Base-by-base conservation (phyloP, 2,113 vertebrate species). In the Sminthopsis crassicaudata region DNA sequence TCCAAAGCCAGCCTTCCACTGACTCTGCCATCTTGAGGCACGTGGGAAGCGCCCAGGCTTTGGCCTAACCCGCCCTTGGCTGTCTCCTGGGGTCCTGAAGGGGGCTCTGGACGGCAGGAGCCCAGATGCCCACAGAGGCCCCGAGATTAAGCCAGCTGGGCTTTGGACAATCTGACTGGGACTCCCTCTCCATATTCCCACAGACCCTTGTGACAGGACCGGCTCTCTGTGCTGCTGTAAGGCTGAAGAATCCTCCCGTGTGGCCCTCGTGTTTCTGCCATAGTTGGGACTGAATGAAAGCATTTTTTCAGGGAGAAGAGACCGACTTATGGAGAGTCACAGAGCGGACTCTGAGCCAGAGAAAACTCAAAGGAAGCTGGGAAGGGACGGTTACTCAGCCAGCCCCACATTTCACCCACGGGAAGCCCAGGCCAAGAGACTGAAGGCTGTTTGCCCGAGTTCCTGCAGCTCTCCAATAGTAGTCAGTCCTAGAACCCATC, bases 41-140 rank as follows among this genome's bases (percentile, higher is more conserved):
- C 11, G 36, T 4, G 3, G 30, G 60, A 67, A 46, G 95, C 95
- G 93, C 92, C 53, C 57, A 57, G 94, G 89, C 92, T 57, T 94
- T 95, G 91, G 50, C 89, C 67, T 93, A 96, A 90, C 57, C 89
- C 90, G 55, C 92, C 91, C 36, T 90, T 96, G 76, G 96, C 96
- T 96, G 91, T 93, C 91, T 96, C 94, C 92, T 90, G 93, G 92
- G 94, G 52, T 91, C 95, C 57, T 88, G 90, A 94, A 94, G 1
- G 0, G 0, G 26, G 25, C 94, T 26, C 55, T 57, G 55, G 55
- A 10, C 7, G 8, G 25, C 26, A 27, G 26, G 1, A 14, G 22
- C 14, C 67, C n/a, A 16, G 67, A 76, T n/a, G 67, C n/a, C n/a
- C 12, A 53, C 7, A 53, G 89, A 30, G 91, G 42, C 51, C 27